A percentile compares a stretch with the other conserved stretches of the same genome.
Evolutionary conservation across 2,888 invertebrate species (phyloP).

Genomic region (Strigamia maritima): DNA sequence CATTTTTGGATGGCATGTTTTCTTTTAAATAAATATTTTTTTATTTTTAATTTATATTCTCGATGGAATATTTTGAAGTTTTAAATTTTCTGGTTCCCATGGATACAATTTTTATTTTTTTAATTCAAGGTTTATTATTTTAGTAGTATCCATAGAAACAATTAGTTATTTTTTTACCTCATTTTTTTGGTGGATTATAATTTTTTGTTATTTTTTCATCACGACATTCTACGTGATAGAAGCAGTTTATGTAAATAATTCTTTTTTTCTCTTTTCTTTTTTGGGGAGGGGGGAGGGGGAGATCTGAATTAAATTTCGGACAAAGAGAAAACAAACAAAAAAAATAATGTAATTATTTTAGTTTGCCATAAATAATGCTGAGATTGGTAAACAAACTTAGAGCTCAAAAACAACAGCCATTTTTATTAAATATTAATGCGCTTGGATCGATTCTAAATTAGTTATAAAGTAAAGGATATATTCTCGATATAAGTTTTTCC

Average conservation of each 20-base stretch:
- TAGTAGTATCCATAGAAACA: slow-evolving; percentile 18
- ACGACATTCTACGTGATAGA: background rate
- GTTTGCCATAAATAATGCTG: background rate
- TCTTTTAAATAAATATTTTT: too few species aligned
- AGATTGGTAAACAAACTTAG: too few species aligned
- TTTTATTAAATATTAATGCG: background rate
- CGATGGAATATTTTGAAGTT: background rate
- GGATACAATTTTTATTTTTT: background rate
- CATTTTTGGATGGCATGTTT: background rate
- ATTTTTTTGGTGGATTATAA: background rate
- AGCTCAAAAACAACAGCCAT: background rate
- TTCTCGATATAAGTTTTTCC: background rate
- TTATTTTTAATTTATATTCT: background rate
- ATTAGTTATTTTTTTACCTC: background rate
- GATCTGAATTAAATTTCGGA: background rate
- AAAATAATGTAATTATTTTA: too few species aligned
- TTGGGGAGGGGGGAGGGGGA: too few species aligned
- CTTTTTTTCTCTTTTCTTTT: background rate
- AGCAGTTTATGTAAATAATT: background rate
- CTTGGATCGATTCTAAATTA: background rate
- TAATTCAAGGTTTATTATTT: slow-evolving; percentile 26
- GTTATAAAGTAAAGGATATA: background rate
- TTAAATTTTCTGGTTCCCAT: background rate
- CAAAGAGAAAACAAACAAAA: too few species aligned
- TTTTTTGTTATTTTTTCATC: background rate